phyloP scores from a whole-genome alignment of 2,113 vertebrate genomes.

The Hippolais icterina region DNA sequence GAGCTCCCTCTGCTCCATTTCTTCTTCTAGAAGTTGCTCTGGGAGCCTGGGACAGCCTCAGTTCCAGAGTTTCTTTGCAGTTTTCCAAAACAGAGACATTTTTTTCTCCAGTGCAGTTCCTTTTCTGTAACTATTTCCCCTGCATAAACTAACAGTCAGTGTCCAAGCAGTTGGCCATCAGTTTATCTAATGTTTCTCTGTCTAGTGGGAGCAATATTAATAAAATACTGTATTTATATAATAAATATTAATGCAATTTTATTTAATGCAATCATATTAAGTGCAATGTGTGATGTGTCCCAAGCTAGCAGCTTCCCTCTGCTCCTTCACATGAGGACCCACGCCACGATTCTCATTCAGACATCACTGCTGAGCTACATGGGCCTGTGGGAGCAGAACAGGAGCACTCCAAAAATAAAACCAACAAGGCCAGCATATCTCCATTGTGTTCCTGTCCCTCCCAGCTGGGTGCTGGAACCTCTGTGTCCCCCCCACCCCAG shows the following conservation, averaged over 20 bases:
- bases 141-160: not conserved
- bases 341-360: accelerated
- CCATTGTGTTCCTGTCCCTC: not conserved
- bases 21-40: not conserved
- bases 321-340: not conserved
- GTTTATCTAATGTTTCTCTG: not conserved
- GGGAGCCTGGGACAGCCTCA: not conserved
- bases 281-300: not conserved
- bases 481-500: not conserved
- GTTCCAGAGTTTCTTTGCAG: not conserved
- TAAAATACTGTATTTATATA: not conserved
- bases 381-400: not conserved
- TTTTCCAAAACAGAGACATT: not conserved
- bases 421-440: not conserved
- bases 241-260: not conserved
- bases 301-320: not conserved
- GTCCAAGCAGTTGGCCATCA: not conserved
- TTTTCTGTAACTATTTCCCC: not conserved
- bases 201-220: not conserved
- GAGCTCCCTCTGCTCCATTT: not conserved
- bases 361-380: accelerated
- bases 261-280: not conserved
- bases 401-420: not conserved
- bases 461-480: not conserved
- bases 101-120: not conserved